These are phyloP conservation scores for Patiria pectinifera DNA, from an alignment of 53 echinoderm and acorn worm species.

Conservation along the genomic window DNA sequence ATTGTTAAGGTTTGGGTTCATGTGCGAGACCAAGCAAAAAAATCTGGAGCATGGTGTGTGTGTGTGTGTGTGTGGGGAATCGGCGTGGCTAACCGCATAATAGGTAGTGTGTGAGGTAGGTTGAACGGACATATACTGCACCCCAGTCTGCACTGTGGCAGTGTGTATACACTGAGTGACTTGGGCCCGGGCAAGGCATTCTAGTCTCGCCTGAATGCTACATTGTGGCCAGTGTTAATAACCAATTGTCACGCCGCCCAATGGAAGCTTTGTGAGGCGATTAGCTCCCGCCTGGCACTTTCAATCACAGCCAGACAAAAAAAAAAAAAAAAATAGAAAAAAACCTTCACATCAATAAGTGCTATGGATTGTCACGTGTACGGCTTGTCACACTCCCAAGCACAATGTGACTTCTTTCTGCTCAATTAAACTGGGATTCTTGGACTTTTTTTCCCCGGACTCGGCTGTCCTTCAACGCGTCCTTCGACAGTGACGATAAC, in stretches of 20 bases:
- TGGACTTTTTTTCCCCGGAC: neutral
- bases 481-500: neutral
- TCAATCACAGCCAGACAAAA: slow-evolving; percentile 36
- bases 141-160: slow-evolving; percentile 4
- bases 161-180: slow-evolving; percentile 31
- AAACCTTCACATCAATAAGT: slow-evolving; percentile 8
- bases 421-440: neutral
- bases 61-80: neutral
- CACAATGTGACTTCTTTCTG: slow-evolving; percentile 26
- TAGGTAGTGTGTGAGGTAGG: slow-evolving; percentile 41
- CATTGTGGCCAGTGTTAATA: slow-evolving; percentile 63
- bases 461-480: neutral
- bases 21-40: neutral
- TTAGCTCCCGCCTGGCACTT: slow-evolving; percentile 35
- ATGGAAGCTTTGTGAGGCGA: slow-evolving; percentile 55
- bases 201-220: slow-evolving; percentile 38
- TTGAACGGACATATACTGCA: slow-evolving; percentile 10
- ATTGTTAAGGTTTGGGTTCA: slow-evolving; percentile 42
- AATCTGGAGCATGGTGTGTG: no score
- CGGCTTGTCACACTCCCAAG: slow-evolving; percentile 16
- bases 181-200: slow-evolving; percentile 4
- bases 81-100: slow-evolving; percentile 49
- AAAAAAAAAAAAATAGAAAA: neutral
- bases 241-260: slow-evolving; percentile 53
- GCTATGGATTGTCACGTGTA: slow-evolving; percentile 14